phyloP scores from a whole-genome alignment of 2,888 invertebrate genomes.

The Muscina levida region DNA sequence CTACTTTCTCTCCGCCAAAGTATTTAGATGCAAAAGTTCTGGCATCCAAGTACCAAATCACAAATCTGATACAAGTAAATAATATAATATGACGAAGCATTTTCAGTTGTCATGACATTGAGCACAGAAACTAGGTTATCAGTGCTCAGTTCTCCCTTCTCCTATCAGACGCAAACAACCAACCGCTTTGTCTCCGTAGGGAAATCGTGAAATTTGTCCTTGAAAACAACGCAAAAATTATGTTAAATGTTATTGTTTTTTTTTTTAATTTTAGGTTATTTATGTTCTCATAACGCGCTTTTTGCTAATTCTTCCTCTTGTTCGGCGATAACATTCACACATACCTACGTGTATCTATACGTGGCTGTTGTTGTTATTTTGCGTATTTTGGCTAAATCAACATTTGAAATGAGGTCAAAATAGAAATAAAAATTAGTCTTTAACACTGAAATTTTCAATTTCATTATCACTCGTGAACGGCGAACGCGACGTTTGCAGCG shows the following conservation, averaged over 20 bases:
- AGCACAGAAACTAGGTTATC: slow-evolving; percentile 25
- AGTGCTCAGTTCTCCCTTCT: not conserved
- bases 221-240: slow-evolving; percentile 42
- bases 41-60: too few relatives aligned
- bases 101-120: not conserved
- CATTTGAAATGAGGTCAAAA: slow-evolving; percentile 56
- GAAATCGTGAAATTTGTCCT: slow-evolving; percentile 46
- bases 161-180: not conserved
- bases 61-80: too few relatives aligned
- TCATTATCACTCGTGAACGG: slow-evolving; percentile 60
- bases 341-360: not conserved
- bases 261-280: slow-evolving; percentile 1
- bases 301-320: slow-evolving; percentile 1
- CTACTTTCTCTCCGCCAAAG: too few relatives aligned
- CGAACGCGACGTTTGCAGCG: not conserved
- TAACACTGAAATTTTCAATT: slow-evolving; percentile 65
- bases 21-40: too few relatives aligned
- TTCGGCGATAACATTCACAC: slow-evolving; percentile 35
- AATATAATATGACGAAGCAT: too few relatives aligned
- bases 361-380: not conserved
- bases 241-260: slow-evolving; percentile 27
- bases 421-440: slow-evolving; percentile 50
- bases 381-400: slow-evolving; percentile 55
- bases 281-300: slow-evolving; percentile 17
- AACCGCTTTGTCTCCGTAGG: not conserved